Conservation (phyloP, 2,113 vertebrate genomes). For the Halcyon senegalensis region DNA sequence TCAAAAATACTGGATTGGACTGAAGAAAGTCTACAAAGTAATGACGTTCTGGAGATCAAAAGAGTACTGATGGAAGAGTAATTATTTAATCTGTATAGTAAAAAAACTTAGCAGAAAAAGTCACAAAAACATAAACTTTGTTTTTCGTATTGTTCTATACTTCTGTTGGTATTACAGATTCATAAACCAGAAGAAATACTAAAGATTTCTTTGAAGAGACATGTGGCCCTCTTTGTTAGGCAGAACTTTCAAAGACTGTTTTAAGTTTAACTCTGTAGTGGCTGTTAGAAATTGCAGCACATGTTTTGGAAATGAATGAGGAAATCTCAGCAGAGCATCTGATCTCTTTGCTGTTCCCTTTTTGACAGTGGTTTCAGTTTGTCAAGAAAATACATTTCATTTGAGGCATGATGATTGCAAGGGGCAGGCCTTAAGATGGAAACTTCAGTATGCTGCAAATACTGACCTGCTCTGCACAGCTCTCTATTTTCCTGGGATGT, state of each 20-base stretch:
- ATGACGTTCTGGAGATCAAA: slow-evolving; percentile 17
- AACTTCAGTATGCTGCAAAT: background rate
- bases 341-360: background rate
- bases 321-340: background rate
- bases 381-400: background rate
- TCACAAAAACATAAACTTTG: background rate
- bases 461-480: background rate
- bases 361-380: background rate
- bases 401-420: background rate
- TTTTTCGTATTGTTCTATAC: background rate
- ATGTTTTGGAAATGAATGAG: background rate
- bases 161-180: background rate
- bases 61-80: background rate
- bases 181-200: background rate
- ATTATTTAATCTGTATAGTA: slow-evolving; percentile 27
- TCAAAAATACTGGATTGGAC: slow-evolving; percentile 42
- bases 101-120: background rate
- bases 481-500: background rate
- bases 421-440: background rate
- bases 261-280: background rate
- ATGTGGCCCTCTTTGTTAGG: background rate
- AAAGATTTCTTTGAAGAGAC: background rate
- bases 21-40: slow-evolving; percentile 45
- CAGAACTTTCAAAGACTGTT: background rate
- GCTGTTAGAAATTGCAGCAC: background rate